Percentiles rank a stretch among this genome's conserved stretches.
These are phyloP conservation scores for Triops longicaudatus DNA, from an alignment of 1,140 invertebrate species.

Conservation along the genomic window DNA sequence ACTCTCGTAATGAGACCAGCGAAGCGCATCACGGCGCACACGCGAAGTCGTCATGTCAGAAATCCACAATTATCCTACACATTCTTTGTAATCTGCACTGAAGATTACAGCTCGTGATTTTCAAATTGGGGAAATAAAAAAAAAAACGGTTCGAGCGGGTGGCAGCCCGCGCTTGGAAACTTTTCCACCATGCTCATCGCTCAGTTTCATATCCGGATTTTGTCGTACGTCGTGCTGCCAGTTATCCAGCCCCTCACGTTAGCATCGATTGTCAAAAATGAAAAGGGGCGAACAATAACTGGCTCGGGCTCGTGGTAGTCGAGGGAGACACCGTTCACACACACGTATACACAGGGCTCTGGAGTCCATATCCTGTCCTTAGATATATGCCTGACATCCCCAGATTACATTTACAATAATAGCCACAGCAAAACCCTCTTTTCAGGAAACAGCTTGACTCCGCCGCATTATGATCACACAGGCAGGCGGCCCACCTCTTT, in stretches of 20 bases:
- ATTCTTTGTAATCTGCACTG: neutral
- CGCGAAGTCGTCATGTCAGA: slow-evolving; percentile 2
- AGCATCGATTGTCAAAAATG: neutral
- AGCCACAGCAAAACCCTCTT: neutral
- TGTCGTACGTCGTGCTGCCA: neutral
- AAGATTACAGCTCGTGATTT: slow-evolving; percentile 9
- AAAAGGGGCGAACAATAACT: neutral
- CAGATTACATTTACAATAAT: slow-evolving; percentile 12
- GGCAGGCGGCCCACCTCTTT: neutral
- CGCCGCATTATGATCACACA: neutral
- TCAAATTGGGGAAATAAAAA: neutral
- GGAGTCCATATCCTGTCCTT: neutral
- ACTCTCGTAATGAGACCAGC: no score
- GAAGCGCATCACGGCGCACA: neutral
- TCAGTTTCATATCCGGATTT: slow-evolving; percentile 12
- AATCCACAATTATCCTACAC: neutral
- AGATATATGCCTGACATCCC: slow-evolving; percentile 11
- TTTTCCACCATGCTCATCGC: neutral
- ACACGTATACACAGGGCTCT: neutral
- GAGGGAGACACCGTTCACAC: no score
- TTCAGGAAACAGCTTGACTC: neutral
- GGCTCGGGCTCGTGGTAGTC: neutral
- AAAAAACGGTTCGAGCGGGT: no score
- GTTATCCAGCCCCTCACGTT: neutral
- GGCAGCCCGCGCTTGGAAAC: no score